phyloP scores from a whole-genome alignment of 2,888 invertebrate species.

The Lepidocyrtoides sp. region DNA sequence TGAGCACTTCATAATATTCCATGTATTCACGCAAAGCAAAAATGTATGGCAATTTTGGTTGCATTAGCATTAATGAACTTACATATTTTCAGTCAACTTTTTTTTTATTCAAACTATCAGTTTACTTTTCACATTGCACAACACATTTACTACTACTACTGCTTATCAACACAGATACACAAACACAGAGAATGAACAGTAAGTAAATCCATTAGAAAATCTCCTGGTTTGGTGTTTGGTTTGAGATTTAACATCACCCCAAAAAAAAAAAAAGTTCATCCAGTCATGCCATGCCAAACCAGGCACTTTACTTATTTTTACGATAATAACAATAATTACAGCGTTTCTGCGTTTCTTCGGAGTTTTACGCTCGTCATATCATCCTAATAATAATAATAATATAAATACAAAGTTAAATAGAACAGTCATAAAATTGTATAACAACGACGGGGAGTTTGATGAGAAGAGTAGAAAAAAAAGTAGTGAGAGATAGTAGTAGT shows the following conservation, averaged over 20 bases:
- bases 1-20: not conserved
- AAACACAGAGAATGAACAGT: not conserved
- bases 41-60: conserved; percentile 11
- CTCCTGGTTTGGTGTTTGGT: conserved; percentile 11
- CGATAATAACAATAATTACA: conserved; percentile 23
- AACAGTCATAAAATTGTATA: conserved; percentile 35
- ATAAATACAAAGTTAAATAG: conserved; percentile 45
- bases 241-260: not conserved
- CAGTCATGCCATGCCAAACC: not conserved
- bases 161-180: not conserved
- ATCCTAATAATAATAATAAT: conserved; percentile 34
- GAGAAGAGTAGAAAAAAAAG: not conserved
- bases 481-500: not conserved
- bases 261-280: not conserved
- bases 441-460: not conserved
- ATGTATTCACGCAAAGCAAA: not conserved
- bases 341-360: not conserved
- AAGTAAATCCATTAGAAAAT: conserved; percentile 11
- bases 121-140: conserved; percentile 11
- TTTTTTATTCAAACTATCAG: conserved; percentile 1
- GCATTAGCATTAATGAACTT: conserved; percentile 8
- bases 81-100: conserved; percentile 35
- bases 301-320: conserved; percentile 24
- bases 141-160: not conserved
- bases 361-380: conserved; percentile 52